phyloP scores from a whole-genome alignment of 2,113 vertebrate genomes.

The Oncorhynchus nerka region DNA sequence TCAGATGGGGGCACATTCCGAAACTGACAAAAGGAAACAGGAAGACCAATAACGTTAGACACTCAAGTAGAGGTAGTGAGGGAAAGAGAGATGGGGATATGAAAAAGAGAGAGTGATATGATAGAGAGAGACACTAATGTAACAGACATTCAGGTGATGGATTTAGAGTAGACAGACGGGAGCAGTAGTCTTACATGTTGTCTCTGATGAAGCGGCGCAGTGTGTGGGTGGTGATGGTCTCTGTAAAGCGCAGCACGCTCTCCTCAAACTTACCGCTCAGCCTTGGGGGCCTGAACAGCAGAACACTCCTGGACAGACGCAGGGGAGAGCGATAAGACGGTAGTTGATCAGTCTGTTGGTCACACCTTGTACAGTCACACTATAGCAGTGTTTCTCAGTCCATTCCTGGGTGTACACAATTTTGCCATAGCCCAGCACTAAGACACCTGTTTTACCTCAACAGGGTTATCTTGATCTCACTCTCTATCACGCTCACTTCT shows the following conservation, averaged over 20 bases:
- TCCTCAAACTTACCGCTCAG: conserved; percentile 70
- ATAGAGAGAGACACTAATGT: neutral
- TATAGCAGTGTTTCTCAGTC: too few relatives aligned
- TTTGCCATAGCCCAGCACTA: too few relatives aligned
- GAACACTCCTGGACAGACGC: conserved; percentile 51
- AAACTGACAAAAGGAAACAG: conserved; percentile 47
- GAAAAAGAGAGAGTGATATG: neutral
- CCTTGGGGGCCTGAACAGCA: conserved; percentile 70
- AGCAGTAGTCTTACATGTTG: conserved; percentile 59
- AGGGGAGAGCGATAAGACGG: neutral
- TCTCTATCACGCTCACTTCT: too few relatives aligned
- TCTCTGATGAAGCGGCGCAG: conserved; percentile 75
- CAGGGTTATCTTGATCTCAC: too few relatives aligned
- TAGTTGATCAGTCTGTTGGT: too few relatives aligned
- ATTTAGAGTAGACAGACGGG: conserved; percentile 1
- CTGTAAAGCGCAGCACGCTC: conserved; percentile 45
- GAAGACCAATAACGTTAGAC: neutral
- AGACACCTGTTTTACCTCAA: too few relatives aligned
- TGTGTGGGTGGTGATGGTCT: conserved; percentile 41
- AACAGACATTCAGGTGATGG: neutral
- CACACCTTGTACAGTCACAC: neutral
- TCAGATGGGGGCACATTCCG: conserved; percentile 77
- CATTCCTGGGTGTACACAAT: too few relatives aligned
- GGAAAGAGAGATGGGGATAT: neutral
- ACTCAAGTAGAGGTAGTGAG: conserved; percentile 6